Evolutionary conservation across 2,888 invertebrate species (phyloP).

Genomic region (Apamea sordens): DNA sequence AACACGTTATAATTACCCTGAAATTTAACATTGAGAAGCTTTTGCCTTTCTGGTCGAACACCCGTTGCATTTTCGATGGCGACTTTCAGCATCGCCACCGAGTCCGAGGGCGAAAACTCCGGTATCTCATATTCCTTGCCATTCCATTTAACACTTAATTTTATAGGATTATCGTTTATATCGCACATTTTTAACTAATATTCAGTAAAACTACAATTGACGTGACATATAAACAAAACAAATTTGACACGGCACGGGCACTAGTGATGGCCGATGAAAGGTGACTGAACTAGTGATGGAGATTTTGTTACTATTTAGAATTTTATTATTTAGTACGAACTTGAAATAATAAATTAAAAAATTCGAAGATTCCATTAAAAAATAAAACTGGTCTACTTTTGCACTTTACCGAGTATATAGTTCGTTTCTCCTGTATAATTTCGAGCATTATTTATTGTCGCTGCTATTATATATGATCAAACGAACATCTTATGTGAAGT

Average conservation of each 20-base stretch:
- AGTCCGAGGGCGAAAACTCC: constrained; percentile 94
- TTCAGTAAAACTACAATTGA: constrained; percentile 66
- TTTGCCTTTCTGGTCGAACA: constrained; percentile 97
- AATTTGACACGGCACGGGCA: constrained; percentile 67
- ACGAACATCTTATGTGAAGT: no score
- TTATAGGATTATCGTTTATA: constrained; percentile 85
- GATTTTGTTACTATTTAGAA: constrained; percentile 11
- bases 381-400: neutral
- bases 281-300: constrained; percentile 9
- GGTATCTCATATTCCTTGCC: constrained; percentile 96
- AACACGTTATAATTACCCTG: constrained; percentile 92
- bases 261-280: constrained; percentile 48
- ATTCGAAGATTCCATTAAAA: neutral
- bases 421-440: neutral
- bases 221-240: constrained; percentile 85
- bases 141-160: constrained; percentile 97
- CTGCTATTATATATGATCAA: neutral
- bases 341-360: neutral
- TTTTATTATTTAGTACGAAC: neutral
- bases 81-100: constrained; percentile 95
- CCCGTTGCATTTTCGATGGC: constrained; percentile 96
- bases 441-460: neutral
- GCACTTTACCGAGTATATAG: neutral
- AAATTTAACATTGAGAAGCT: constrained; percentile 97
- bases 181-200: constrained; percentile 84